Conservation (phyloP, 2,888 invertebrate genomes). For the Loripinus fragilis region DNA sequence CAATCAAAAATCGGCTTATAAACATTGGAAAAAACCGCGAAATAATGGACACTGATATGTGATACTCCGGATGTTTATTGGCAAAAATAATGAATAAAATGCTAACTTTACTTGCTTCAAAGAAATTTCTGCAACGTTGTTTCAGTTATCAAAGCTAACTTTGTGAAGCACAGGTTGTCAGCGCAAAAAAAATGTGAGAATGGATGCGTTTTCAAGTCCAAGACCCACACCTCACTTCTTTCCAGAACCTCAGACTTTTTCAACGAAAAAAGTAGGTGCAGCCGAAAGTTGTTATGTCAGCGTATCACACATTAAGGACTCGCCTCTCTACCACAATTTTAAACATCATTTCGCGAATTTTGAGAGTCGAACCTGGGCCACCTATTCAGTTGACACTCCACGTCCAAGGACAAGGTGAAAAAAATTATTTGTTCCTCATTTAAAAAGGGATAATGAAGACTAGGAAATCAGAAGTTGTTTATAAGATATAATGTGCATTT, state of each 20-base stretch:
- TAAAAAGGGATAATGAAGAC: too few species aligned
- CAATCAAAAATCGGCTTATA: slow-evolving; percentile 49
- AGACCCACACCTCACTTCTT: slow-evolving; percentile 80
- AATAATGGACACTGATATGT: slow-evolving; percentile 24
- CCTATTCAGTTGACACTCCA: too few species aligned
- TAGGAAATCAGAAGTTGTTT: too few species aligned
- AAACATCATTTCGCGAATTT: too few species aligned
- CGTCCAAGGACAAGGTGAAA: too few species aligned
- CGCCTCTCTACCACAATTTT: too few species aligned
- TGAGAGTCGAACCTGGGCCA: too few species aligned
- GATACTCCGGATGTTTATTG: not conserved
- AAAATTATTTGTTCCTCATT: too few species aligned
- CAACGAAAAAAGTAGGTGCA: slow-evolving; percentile 80
- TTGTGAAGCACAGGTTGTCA: not conserved
- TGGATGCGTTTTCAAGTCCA: slow-evolving; percentile 72
- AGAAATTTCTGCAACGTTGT: not conserved
- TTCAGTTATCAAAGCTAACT: not conserved
- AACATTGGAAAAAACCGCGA: slow-evolving; percentile 55
- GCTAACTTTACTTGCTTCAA: not conserved
- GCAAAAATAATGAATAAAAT: not conserved
- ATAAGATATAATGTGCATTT: too few species aligned
- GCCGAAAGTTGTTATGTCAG: too few species aligned
- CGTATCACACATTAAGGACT: too few species aligned
- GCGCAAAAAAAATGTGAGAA: slow-evolving; percentile 29
- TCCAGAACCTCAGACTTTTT: slow-evolving; percentile 76